Evolutionary conservation across 2,888 invertebrate genomes (phyloP), one percentile per base, ranked within the genome.

Genomic region (Drosophila vallismaia): DNA sequence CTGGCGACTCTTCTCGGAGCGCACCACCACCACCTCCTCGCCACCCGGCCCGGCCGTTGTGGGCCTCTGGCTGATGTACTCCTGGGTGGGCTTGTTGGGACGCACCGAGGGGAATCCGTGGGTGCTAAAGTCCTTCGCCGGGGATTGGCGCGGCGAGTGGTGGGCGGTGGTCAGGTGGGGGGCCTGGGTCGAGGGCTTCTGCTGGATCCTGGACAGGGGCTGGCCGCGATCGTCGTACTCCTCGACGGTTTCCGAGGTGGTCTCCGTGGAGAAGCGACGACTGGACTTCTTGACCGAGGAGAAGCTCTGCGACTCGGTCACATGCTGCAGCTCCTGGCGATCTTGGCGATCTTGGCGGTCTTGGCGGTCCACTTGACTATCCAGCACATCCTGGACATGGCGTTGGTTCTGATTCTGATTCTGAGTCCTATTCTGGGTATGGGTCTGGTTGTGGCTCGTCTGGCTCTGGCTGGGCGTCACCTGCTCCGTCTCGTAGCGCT

Each of bases 401-500:
- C 64, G 40, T 24, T 36, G 60, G n/a, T 9, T 46, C 31, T 76
- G 77, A n/a, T 46, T 45, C 12, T 79, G 2, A 51, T 8, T 44
- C 8, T 33, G 54, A 12, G 8, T 42, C 40, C 70, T 63, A 6
- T 44, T 44, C 28, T 79, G 76, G 7, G 38, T 72, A 6, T 79
- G 76, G 46, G 57, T 74, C 19, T 83, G 79, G 4, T 53, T 29
- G 19, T 57, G 57, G n/a, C n/a, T 56, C 8, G 28, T 49, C 64
- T 63, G 62, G 0, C 44, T 45, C n/a, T 64, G 44, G 0, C 50
- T 38, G 12, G 89, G 86, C 10, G 71, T 57, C 7, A 77, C 7
- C 58, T 91, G 91, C 75, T 91, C 92, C 36, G 94, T 94, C 88
- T 95, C 95, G 38, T 94, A 94, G 45, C 93, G 93, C 19, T 94